phyloP scores from a whole-genome alignment of 2,888 invertebrate species.

The Meghimatium bilineatum region DNA sequence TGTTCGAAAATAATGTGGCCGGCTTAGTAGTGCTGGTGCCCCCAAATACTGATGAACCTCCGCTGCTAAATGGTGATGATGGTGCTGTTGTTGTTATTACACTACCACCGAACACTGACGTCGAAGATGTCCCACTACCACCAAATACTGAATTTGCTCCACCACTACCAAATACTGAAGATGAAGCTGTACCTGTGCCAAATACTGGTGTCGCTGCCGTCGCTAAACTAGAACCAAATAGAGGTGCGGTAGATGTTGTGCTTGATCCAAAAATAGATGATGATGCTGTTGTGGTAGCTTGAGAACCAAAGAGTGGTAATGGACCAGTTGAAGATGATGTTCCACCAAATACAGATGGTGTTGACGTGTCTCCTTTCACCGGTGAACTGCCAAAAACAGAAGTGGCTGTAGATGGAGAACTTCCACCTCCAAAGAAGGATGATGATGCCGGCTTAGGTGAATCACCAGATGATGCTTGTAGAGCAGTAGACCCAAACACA shows the following conservation, averaged over 20 bases:
- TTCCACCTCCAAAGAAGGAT: constrained; percentile 38
- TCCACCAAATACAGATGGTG: constrained; percentile 49
- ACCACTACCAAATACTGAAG: constrained; percentile 3
- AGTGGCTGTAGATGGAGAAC: constrained; percentile 3
- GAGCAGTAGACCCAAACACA: neutral
- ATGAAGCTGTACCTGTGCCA: neutral
- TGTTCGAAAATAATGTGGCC: constrained; percentile 30
- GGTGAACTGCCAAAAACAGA: constrained; percentile 25
- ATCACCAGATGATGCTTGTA: neutral
- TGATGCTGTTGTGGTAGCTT: constrained; percentile 38
- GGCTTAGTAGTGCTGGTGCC: constrained; percentile 19
- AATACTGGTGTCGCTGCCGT: constrained; percentile 44
- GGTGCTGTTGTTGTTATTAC: constrained; percentile 21
- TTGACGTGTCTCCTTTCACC: constrained; percentile 18
- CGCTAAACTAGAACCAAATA: constrained; percentile 31
- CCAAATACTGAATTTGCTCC: constrained; percentile 15
- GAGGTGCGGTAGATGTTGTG: neutral
- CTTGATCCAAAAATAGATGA: neutral
- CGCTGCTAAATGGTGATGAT: constrained; percentile 4
- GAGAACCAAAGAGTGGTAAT: constrained; percentile 47
- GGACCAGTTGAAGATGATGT: constrained; percentile 41
- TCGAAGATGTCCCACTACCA: neutral
- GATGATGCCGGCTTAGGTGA: constrained; percentile 26
- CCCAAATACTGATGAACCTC: constrained; percentile 43
- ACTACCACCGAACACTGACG: constrained; percentile 21